Base-by-base conservation (phyloP, 1,140 invertebrate species). In the Platorchestia sp. region DNA sequence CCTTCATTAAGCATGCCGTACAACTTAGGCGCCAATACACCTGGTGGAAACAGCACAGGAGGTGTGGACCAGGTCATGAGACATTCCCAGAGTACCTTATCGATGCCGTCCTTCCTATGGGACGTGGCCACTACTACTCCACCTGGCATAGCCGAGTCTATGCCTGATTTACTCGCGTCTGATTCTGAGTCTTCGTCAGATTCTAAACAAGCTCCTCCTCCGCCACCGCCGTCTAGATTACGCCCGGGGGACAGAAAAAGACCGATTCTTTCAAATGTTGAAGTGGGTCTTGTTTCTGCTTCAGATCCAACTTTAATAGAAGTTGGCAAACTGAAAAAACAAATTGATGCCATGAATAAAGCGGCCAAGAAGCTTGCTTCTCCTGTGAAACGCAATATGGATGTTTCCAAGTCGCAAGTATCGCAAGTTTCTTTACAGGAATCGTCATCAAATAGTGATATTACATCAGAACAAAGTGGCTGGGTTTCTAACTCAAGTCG, bases 31-130 rank as follows among this genome's bases (percentile, higher is more conserved):
- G 97, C 95, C 86, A 95, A 96, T 43, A 96, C 95, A 44, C 96
- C 95, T 95, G 95, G 96, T 44, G 95, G 47, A 96, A 97, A 95
- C 96, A 97, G 96, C 97, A 97, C 96, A 97, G 96, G 96, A 19
- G 95, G 96, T 75, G 97, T 95, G 95, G 96, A 95, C 93, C 96
- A 96, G 91, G 90, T 96, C 6, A 97, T 98, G 96, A 97, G 97
- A 95, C 98, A 98, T 97, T 98, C 98, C 91, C 97, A 97, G 97
- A 98, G 98, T 97, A 98, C 98, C 59, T 97, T 98, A 43, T 98
- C 98, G 45, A 97, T 97, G 96, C 97, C 97, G 41, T 96, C 96
- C 16, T 96, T 96, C 87, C 59, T 96, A 86, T 96, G 96, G 96
- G 96, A 96, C 45, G 95, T 96, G 16, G 96, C 96, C 5, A 96